Evolutionary conservation across 1,140 invertebrate genomes (phyloP).

Genomic region (Dendroctonus ponderosae): DNA sequence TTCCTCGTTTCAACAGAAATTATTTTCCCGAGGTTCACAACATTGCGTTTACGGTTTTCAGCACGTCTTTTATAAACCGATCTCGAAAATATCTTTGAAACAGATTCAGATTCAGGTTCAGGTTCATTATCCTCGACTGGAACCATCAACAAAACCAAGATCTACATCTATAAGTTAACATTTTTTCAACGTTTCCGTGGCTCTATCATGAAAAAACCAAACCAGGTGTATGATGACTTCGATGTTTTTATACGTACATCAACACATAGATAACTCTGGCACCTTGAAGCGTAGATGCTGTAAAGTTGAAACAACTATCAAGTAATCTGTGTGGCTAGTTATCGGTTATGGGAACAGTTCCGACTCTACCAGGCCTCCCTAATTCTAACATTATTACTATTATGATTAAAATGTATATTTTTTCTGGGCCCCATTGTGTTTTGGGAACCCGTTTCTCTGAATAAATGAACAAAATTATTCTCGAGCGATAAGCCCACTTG

Average conservation of each 20-base stretch:
- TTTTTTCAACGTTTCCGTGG: background rate
- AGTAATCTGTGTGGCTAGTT: too few species aligned
- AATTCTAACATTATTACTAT: background rate
- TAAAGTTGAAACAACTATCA: too few species aligned
- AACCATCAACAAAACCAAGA: too few species aligned
- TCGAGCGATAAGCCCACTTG: conserved; percentile 6
- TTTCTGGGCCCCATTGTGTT: conserved; percentile 7
- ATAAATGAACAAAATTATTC: conserved; percentile 14
- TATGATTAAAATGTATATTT: conserved; percentile 1
- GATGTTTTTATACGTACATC: conserved; percentile 2
- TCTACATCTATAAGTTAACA: too few species aligned
- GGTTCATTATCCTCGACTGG: too few species aligned
- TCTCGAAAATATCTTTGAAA: too few species aligned
- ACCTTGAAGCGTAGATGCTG: background rate
- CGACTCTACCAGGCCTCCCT: background rate
- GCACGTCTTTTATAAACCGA: too few species aligned
- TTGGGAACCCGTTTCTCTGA: conserved; percentile 9
- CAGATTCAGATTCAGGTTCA: too few species aligned
- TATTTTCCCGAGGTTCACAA: too few species aligned
- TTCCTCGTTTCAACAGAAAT: too few species aligned
- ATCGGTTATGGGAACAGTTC: too few species aligned
- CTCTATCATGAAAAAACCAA: conserved; percentile 2
- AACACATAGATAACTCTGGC: conserved; percentile 2
- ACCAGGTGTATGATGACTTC: conserved; percentile 12
- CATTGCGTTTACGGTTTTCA: too few species aligned